Percentiles rank a stretch among this genome's conserved stretches.
Conservation (phyloP, 2,113 vertebrate species). For the Petrocephalus microphthalmus region DNA sequence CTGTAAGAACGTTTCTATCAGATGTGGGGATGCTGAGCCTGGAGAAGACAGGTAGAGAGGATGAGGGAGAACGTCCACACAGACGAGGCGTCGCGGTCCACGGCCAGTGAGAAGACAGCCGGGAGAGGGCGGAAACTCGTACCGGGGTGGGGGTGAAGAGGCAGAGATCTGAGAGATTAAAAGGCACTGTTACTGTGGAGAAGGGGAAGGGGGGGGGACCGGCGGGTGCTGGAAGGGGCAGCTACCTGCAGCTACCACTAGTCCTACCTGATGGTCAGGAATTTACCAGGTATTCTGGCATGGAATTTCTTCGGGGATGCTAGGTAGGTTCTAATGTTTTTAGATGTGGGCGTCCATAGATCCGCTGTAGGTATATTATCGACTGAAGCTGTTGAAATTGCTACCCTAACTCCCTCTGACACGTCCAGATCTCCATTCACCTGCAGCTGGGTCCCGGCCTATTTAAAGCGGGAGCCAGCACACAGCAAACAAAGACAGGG, state of each 20-base stretch:
- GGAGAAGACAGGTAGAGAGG: neutral
- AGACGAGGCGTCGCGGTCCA: neutral
- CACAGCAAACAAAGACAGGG: conserved; percentile 49
- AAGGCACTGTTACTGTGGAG: neutral
- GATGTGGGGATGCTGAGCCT: neutral
- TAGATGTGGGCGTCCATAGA: conserved; percentile 27
- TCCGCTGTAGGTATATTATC: conserved; percentile 33
- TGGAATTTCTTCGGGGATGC: conserved; percentile 23
- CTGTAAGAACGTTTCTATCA: neutral
- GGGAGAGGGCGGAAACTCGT: neutral
- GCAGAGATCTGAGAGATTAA: neutral
- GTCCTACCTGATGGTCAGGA: neutral
- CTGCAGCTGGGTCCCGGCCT: neutral
- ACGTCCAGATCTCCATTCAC: neutral
- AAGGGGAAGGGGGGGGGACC: neutral
- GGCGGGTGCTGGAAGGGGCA: neutral
- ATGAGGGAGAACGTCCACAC: neutral
- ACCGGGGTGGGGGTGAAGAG: neutral
- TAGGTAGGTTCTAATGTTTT: conserved; percentile 35
- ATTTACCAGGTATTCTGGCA: neutral
- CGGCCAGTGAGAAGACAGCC: neutral
- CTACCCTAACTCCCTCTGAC: conserved; percentile 35
- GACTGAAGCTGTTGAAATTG: conserved; percentile 45
- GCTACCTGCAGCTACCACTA: neutral
- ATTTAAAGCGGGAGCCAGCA: conserved; percentile 37